These are phyloP conservation scores for Sclerurus mexicanus DNA, from an alignment of 2,113 vertebrate species.

Conservation along the genomic window DNA sequence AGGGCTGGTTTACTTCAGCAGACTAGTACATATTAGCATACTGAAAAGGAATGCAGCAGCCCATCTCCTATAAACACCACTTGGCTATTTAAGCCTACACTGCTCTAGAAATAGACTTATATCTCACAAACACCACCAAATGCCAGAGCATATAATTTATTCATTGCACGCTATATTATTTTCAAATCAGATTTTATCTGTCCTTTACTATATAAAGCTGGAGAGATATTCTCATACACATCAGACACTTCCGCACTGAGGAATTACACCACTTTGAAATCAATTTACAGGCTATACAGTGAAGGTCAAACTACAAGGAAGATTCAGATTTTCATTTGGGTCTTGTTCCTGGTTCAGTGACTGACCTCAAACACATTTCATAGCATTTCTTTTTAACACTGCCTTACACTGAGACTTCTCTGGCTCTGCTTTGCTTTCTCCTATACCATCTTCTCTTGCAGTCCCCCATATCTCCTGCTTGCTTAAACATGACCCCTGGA, in stretches of 20 bases:
- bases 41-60: slow-evolving; percentile 46
- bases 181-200: slow-evolving; percentile 39
- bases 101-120: slow-evolving; percentile 54
- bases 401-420: background rate
- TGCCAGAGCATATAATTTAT: slow-evolving; percentile 36
- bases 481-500: background rate
- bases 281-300: background rate
- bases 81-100: slow-evolving; percentile 48
- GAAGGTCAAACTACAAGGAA: background rate
- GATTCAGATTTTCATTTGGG: background rate
- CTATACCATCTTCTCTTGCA: background rate
- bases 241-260: background rate
- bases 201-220: slow-evolving; percentile 18
- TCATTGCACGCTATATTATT: slow-evolving; percentile 20
- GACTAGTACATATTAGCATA: slow-evolving; percentile 28
- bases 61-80: slow-evolving; percentile 45
- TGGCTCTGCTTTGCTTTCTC: background rate
- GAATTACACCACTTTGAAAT: background rate
- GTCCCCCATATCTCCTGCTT: background rate
- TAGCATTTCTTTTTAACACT: background rate
- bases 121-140: slow-evolving; percentile 54
- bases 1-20: background rate
- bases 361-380: background rate
- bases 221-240: background rate
- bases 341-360: background rate